These are phyloP conservation scores for Bergia sp. DNA, from an alignment of 92 coral and sea anemone genomes.

Conservation along the genomic window DNA sequence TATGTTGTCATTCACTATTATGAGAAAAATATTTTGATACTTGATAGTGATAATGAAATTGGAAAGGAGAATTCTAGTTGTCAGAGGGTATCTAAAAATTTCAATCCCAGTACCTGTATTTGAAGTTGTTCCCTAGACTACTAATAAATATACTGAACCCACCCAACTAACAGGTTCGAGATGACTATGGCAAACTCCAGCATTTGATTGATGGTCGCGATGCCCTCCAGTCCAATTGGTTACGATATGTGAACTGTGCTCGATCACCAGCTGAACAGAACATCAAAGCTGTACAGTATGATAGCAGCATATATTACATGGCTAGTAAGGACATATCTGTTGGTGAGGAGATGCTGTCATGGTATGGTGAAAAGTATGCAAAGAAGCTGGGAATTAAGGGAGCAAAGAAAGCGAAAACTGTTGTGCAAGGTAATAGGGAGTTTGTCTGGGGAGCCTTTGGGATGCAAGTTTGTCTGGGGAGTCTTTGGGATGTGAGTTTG, in stretches of 20 bases:
- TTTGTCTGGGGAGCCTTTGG: not conserved
- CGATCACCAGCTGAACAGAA: slow-evolving; percentile 75
- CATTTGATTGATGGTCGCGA: slow-evolving; percentile 89
- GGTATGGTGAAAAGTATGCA: slow-evolving; percentile 81
- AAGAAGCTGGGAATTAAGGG: slow-evolving; percentile 71
- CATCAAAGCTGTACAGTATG: slow-evolving; percentile 91
- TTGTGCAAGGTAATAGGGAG: slow-evolving; percentile 25
- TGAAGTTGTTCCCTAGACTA: not conserved
- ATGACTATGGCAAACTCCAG: slow-evolving; percentile 85
- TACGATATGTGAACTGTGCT: slow-evolving; percentile 86
- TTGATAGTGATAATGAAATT: no score
- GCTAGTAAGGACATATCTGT: slow-evolving; percentile 76
- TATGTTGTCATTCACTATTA: no score
- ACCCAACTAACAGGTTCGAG: slow-evolving; percentile 65
- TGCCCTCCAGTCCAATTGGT: slow-evolving; percentile 95
- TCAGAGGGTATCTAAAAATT: no score
- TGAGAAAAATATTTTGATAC: no score
- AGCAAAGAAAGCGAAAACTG: slow-evolving; percentile 42
- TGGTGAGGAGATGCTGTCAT: slow-evolving; percentile 86
- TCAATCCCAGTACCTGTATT: not conserved
- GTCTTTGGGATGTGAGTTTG: no score
- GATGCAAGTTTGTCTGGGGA: not conserved
- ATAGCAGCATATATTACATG: slow-evolving; percentile 92
- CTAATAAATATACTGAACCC: not conserved
- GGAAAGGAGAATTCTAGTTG: no score